Evolutionary conservation across 2,797 vertebrate species (phyloP), one percentile per base, ranked within the genome.

Genomic region (Gallinago stenura): DNA sequence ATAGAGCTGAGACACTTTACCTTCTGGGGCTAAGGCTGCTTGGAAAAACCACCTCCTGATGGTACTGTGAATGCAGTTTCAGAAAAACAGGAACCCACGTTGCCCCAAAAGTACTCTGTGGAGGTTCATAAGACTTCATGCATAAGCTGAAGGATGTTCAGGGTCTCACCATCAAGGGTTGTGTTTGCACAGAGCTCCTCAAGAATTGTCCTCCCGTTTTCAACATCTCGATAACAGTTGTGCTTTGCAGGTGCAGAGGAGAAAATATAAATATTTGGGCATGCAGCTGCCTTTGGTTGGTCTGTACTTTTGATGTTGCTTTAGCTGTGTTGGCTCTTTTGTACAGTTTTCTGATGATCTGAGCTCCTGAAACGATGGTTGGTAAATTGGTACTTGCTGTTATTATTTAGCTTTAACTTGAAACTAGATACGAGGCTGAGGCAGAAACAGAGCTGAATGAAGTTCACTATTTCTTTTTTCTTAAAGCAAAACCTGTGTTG

Each of bases 401-500:
- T 89, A 45, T 51, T 71, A 15, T 68, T 95, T 62, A 73, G 48
- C 73, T 95, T 76, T 69, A 94, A 70, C 43, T 57, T 86, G 81
- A 93, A 95, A 46, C 30, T 58, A 73, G 54, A n/a, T 35, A 39
- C 3, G 41, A 89, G 58, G 41, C 66, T 65, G 89, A 60, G 83
- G 53, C 43, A 90, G 90, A 84, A 80, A 21, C 11, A 51, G 37
- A 80, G 30, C 33, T 45, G 46, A 60, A 50, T 15, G 10, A 84
- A 80, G 58, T 73, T 94, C 58, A 48, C 39, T 56, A 31, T 89
- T 94, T 77, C 30, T 64, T 82, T 35, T 79, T 66, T 60, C 80
- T 89, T 77, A 37, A 87, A 87, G 87, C 50, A 87, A 95, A 96
- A 94, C 46, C 65, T 45, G 14, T 66, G 61, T 76, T 83, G 80